Conservation (phyloP, 1,140 invertebrate species). For the Adelges cooleyi region DNA sequence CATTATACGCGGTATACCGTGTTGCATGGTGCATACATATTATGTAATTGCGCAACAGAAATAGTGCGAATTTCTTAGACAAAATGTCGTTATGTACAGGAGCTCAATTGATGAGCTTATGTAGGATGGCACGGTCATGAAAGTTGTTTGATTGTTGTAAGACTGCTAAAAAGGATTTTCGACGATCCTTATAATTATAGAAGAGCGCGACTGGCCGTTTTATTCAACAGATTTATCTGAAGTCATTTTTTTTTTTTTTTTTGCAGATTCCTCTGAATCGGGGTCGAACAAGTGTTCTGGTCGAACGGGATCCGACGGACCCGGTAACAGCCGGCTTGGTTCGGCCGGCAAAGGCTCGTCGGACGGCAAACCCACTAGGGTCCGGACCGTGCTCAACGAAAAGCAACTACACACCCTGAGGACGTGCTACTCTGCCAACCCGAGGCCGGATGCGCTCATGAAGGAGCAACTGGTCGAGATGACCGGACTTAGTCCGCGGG, state of each 20-base stretch:
- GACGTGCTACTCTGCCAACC: constrained; percentile 93
- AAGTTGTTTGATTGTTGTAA: no score
- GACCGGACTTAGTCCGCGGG: constrained; percentile 88
- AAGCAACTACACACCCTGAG: constrained; percentile 93
- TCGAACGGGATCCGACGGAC: constrained; percentile 41
- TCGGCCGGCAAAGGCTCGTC: constrained; percentile 44
- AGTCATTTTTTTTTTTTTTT: constrained; percentile 20
- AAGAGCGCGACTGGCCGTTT: no score
- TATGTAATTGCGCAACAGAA: no score
- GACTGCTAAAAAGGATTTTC: no score
- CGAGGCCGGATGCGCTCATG: constrained; percentile 94
- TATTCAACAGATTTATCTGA: no score
- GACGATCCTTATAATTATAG: no score
- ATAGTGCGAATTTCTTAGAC: no score
- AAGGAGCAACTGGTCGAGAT: constrained; percentile 99
- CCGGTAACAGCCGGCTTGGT: constrained; percentile 37
- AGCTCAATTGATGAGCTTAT: no score
- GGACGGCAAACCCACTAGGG: constrained; percentile 91
- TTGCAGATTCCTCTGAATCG: constrained; percentile 71
- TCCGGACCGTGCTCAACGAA: constrained; percentile 95
- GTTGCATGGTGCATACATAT: no score
- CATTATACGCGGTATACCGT: no score
- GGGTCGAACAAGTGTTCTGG: constrained; percentile 60
- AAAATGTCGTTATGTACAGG: no score
- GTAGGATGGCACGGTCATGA: no score